Evolutionary conservation across 2,888 invertebrate genomes (phyloP), one percentile per base, ranked within the genome.

Genomic region (Drosophila nr. medialis): DNA sequence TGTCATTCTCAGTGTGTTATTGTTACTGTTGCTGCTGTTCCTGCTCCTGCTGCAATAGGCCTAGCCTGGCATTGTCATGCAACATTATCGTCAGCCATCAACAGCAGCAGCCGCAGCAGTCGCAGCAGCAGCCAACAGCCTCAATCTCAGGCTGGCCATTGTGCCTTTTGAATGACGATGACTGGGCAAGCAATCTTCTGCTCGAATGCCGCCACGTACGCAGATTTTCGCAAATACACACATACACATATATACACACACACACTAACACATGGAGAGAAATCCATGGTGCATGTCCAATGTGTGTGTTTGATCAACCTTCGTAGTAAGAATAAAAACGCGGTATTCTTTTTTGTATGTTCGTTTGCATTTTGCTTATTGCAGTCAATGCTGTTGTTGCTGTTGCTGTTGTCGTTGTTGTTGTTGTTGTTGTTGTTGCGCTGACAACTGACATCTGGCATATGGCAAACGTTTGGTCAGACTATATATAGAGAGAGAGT

Each of bases 401-500:
- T 59, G 34, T 7, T 53, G 51, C 36, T 21, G 8, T 30, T 50
- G 50, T 1, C 13, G 7, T 7, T 21, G 51, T 34, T 29, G 34
- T 32, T 24, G 24, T 24, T 24, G 24, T 24, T 24, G 24, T 38
- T 65, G 40, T 61, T 34, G 60, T 67, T 45, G 74, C 54, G 59
- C 71, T 70, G 64, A 64, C 76, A 76, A 65, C 77, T 76, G 84
- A 80, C 81, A 83, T 76, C 84, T 83, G 84, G 68, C 81, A 72
- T 72, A 61, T 75, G 64, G 71, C 48, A 64, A 64, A 32, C 70
- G 55, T 51, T 58, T 59, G 55, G 49, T 54, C 66, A 34, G 49
- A 49, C 66, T 68, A 34, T 58, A 72, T 64, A 73, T 49, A 55
- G n/a, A 72, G 73, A 32, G 18, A 71, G 63, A 58, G 48, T 32